phyloP scores from a whole-genome alignment of 2,888 invertebrate genomes.

The Drosophila eohydei region DNA sequence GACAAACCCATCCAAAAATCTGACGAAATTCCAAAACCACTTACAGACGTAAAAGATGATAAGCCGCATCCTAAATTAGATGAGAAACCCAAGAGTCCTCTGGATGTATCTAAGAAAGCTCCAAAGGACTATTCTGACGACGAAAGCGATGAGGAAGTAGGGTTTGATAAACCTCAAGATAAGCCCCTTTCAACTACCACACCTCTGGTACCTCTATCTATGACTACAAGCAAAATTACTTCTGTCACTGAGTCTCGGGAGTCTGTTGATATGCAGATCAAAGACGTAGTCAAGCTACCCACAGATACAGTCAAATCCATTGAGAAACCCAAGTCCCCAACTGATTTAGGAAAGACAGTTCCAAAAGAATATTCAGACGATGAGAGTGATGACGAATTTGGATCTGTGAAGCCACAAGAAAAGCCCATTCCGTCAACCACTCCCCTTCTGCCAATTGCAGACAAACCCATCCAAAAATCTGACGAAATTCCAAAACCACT shows the following conservation, averaged over 20 bases:
- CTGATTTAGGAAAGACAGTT: neutral
- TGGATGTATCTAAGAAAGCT: neutral
- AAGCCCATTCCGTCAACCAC: neutral
- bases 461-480: neutral
- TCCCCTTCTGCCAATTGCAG: neutral
- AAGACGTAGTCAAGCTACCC: neutral
- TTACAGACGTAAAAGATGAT: neutral
- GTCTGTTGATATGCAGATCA: neutral
- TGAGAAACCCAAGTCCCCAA: neutral
- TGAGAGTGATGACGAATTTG: conserved; percentile 2
- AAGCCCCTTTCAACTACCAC: neutral
- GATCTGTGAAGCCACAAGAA: neutral
- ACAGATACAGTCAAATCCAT: neutral
- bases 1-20: neutral
- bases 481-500: neutral
- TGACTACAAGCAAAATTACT: neutral
- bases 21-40: neutral
- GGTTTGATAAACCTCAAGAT: neutral
- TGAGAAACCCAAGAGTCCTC: neutral
- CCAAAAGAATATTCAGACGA: neutral
- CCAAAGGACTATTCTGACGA: neutral
- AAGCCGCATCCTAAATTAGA: neutral
- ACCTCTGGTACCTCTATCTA: neutral
- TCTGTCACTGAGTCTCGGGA: neutral
- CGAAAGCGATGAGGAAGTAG: neutral